Evolutionary conservation across 2,888 invertebrate genomes (phyloP).

Genomic region (Helicoverpa assulta): DNA sequence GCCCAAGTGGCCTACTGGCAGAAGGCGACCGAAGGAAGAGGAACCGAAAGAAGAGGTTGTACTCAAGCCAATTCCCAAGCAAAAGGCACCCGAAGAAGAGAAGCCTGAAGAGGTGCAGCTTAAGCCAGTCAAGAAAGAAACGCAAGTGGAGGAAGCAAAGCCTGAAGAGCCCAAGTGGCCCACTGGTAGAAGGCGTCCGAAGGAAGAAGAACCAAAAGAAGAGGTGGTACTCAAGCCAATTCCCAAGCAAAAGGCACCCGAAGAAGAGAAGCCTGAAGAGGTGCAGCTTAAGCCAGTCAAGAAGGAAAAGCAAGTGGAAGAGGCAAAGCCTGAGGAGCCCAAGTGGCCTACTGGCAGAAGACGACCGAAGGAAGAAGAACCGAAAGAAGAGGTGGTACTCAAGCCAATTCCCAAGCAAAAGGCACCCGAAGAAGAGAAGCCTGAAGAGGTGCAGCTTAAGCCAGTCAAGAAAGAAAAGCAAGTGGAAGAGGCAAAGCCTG

Average conservation of each 20-base stretch:
- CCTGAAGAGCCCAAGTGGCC: conserved; percentile 25
- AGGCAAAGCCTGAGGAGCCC: conserved; percentile 17
- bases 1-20: conserved; percentile 55
- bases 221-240: conserved; percentile 29
- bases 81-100: conserved; percentile 71
- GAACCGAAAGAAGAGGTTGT: conserved; percentile 59
- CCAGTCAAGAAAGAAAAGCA: conserved; percentile 22
- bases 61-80: conserved; percentile 72
- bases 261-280: conserved; percentile 22
- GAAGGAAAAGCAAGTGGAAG: conserved; percentile 22
- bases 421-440: conserved; percentile 18
- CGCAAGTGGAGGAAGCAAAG: conserved; percentile 62
- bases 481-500: conserved; percentile 22
- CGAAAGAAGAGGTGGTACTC: conserved; percentile 23
- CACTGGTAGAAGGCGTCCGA: conserved; percentile 18
- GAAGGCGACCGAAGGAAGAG: conserved; percentile 68
- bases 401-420: conserved; percentile 28
- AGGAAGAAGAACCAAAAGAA: conserved; percentile 66
- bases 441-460: conserved; percentile 9
- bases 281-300: conserved; percentile 11
- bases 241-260: conserved; percentile 19
- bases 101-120: conserved; percentile 82
- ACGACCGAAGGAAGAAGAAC: conserved; percentile 21
- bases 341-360: conserved; percentile 22
- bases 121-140: conserved; percentile 72